phyloP scores from a whole-genome alignment of 1,140 invertebrate genomes.

The Fragariocoptes setiger region DNA sequence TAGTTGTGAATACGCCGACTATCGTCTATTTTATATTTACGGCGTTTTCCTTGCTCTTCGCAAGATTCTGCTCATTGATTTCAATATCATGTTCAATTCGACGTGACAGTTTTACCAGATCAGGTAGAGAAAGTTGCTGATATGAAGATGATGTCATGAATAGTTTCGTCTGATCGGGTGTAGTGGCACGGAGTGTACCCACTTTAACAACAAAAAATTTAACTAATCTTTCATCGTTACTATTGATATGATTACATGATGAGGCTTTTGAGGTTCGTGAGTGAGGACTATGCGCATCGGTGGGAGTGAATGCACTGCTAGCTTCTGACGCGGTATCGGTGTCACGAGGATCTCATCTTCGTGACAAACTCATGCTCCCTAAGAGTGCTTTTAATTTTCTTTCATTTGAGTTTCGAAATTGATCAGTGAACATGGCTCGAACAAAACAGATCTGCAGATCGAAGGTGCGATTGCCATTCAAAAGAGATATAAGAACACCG shows the following conservation, averaged over 20 bases:
- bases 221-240: neutral
- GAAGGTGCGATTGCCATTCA: no score
- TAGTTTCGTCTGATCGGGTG: neutral
- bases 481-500: no score
- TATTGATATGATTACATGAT: neutral
- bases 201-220: constrained; percentile 4
- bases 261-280: no score
- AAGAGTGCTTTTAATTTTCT: constrained; percentile 43
- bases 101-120: constrained; percentile 39
- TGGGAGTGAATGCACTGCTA: constrained; percentile 33
- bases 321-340: constrained; percentile 41
- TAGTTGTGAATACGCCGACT: constrained; percentile 51
- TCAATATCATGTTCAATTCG: constrained; percentile 59
- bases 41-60: constrained; percentile 77
- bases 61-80: constrained; percentile 46
- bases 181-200: neutral
- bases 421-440: no score
- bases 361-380: constrained; percentile 18
- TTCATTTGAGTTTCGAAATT: constrained; percentile 57
- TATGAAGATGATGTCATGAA: neutral
- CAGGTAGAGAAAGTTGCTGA: neutral
- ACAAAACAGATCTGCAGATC: no score
- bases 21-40: constrained; percentile 44
- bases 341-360: constrained; percentile 26
- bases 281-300: no score